Conservation (phyloP, 2,888 invertebrate species). For the Xestoiulus laeticollis region DNA sequence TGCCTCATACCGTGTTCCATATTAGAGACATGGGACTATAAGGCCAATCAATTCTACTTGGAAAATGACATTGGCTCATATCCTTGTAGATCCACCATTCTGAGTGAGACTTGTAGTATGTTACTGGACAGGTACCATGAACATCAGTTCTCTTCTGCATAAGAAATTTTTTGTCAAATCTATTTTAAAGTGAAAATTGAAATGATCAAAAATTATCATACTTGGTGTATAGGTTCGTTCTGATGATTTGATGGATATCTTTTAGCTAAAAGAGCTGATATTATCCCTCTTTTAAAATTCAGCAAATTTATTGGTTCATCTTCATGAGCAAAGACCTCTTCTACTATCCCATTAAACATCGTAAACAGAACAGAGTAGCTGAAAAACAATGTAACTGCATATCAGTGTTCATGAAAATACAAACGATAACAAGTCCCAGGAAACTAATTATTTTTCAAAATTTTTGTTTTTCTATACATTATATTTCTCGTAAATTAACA, state of each 20-base stretch:
- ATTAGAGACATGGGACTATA: conserved; percentile 57
- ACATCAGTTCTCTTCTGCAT: conserved; percentile 51
- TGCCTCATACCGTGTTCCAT: conserved; percentile 57
- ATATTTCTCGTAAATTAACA: neutral
- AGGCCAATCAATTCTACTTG: conserved; percentile 56
- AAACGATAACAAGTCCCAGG: neutral
- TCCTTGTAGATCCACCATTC: conserved; percentile 52
- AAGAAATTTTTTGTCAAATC: neutral
- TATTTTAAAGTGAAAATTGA: neutral
- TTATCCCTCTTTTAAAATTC: conserved; percentile 58
- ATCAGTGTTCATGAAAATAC: no score
- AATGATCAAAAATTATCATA: neutral
- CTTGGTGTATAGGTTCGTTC: neutral
- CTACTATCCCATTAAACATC: conserved; percentile 55
- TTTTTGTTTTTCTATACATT: neutral
- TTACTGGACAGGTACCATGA: conserved; percentile 56
- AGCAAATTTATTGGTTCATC: conserved; percentile 56
- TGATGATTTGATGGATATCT: neutral
- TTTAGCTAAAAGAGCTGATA: conserved; percentile 56
- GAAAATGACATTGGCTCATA: conserved; percentile 56
- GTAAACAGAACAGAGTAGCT: conserved; percentile 56
- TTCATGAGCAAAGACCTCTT: conserved; percentile 52
- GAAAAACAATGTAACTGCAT: conserved; percentile 46
- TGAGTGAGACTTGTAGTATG: neutral
- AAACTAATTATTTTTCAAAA: neutral